Evolutionary conservation across 2,888 invertebrate genomes (phyloP).

Genomic region (Ectemnius lituratus): DNA sequence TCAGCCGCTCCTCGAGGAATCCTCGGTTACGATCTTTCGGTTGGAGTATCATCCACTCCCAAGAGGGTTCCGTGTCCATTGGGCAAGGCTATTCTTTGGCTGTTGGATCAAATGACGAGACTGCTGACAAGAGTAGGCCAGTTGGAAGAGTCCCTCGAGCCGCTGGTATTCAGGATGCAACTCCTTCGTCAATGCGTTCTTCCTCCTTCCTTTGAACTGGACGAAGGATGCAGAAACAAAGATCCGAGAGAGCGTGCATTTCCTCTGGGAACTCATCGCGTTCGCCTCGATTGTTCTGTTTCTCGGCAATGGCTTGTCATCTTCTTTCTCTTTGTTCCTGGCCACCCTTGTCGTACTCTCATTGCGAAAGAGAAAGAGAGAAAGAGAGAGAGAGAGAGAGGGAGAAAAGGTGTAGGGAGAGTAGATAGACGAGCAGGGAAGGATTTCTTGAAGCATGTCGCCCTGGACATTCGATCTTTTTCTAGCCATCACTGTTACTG

Average conservation of each 20-base stretch:
- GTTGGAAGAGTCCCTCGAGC: conserved; percentile 40
- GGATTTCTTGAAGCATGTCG: conserved; percentile 37
- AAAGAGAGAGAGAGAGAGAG: conserved; percentile 6
- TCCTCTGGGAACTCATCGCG: conserved; percentile 56
- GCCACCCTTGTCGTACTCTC: conserved; percentile 31
- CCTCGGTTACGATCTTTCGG: conserved; percentile 35
- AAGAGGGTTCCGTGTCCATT: conserved; percentile 16
- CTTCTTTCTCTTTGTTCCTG: conserved; percentile 43
- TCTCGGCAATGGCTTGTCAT: conserved; percentile 39
- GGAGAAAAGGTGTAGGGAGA: not conserved
- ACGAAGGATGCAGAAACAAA: conserved; percentile 51
- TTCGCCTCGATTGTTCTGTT: conserved; percentile 44
- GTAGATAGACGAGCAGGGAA: conserved; percentile 12
- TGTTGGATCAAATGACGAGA: conserved; percentile 35
- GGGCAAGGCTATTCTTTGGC: conserved; percentile 31
- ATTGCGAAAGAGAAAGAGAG: conserved; percentile 16
- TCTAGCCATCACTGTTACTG: not conserved
- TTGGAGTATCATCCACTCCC: conserved; percentile 32
- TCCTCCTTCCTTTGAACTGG: conserved; percentile 35
- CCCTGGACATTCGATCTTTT: conserved; percentile 42
- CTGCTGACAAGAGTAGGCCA: conserved; percentile 20
- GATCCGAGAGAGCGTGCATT: conserved; percentile 37
- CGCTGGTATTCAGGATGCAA: conserved; percentile 39
- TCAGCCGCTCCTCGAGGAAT: not conserved
- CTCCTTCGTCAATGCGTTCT: conserved; percentile 37